These are phyloP conservation scores for Tiphia femorata DNA, from an alignment of 2,888 invertebrate species.

Conservation along the genomic window DNA sequence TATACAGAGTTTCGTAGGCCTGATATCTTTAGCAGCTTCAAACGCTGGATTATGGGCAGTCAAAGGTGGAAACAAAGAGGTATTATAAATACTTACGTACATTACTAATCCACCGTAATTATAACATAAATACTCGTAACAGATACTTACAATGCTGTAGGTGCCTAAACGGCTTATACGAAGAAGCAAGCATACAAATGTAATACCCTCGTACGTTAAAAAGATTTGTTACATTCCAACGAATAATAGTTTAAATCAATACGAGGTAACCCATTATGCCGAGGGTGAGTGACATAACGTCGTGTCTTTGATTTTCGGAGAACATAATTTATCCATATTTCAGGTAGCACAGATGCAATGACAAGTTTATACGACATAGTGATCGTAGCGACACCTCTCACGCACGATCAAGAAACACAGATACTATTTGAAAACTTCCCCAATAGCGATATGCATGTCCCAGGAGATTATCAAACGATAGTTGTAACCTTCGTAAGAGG, in stretches of 20 bases:
- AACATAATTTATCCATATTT: constrained; percentile 16
- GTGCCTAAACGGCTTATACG: constrained; percentile 57
- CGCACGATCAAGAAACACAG: constrained; percentile 62
- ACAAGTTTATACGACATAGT: constrained; percentile 71
- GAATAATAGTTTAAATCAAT: constrained; percentile 32
- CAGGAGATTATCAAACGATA: constrained; percentile 71
- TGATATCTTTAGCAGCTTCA: constrained; percentile 72
- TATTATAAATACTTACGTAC: constrained; percentile 40
- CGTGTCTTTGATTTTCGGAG: background rate
- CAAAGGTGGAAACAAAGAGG: constrained; percentile 73
- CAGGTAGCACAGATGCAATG: constrained; percentile 38
- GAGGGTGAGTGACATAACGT: constrained; percentile 39
- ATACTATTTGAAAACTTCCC: constrained; percentile 70
- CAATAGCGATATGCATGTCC: constrained; percentile 54
- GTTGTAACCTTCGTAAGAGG: constrained; percentile 73
- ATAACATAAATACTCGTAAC: background rate
- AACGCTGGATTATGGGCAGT: constrained; percentile 73
- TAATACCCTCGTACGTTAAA: constrained; percentile 49
- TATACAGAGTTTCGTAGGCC: constrained; percentile 71
- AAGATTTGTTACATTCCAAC: constrained; percentile 47
- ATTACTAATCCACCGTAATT: background rate
- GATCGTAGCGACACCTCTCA: constrained; percentile 73
- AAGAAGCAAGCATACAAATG: constrained; percentile 47
- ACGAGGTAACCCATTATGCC: constrained; percentile 54
- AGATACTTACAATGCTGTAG: constrained; percentile 39